phyloP scores from a whole-genome alignment of 1,140 invertebrate species.

The Drosophila mauritiana region DNA sequence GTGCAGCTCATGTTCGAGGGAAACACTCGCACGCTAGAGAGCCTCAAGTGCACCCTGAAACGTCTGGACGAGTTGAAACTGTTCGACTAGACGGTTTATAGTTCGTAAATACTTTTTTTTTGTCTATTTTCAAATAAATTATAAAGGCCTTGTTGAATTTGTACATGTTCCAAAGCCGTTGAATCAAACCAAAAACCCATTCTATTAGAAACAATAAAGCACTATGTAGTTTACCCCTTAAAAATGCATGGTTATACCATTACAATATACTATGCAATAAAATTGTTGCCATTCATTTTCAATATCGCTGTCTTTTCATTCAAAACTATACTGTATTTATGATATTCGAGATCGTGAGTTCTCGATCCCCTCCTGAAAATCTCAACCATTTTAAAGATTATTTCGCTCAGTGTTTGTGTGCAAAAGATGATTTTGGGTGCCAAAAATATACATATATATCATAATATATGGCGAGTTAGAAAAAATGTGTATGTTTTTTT shows the following conservation, averaged over 20 bases:
- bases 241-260: not conserved
- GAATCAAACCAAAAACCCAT: no score
- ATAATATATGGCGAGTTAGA: constrained; percentile 6
- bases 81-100: constrained; percentile 55
- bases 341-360: no score
- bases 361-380: not conserved
- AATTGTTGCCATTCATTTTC: no score
- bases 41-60: constrained; percentile 63
- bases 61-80: constrained; percentile 74
- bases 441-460: not conserved
- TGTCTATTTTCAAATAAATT: not conserved
- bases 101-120: not conserved
- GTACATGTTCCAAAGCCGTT: no score
- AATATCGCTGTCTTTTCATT: no score
- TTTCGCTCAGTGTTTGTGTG: not conserved
- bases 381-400: not conserved
- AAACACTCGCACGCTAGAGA: constrained; percentile 70
- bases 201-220: no score
- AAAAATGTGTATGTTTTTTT: constrained; percentile 52
- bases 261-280: not conserved
- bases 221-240: not conserved
- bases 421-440: not conserved
- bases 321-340: no score
- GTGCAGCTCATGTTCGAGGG: constrained; percentile 78
- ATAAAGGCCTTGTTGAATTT: not conserved